A percentile compares a stretch with the other conserved stretches of the same genome.
These are phyloP conservation scores for Iselma pallidipennis DNA, from an alignment of 2,888 invertebrate genomes.

Conservation along the genomic window DNA sequence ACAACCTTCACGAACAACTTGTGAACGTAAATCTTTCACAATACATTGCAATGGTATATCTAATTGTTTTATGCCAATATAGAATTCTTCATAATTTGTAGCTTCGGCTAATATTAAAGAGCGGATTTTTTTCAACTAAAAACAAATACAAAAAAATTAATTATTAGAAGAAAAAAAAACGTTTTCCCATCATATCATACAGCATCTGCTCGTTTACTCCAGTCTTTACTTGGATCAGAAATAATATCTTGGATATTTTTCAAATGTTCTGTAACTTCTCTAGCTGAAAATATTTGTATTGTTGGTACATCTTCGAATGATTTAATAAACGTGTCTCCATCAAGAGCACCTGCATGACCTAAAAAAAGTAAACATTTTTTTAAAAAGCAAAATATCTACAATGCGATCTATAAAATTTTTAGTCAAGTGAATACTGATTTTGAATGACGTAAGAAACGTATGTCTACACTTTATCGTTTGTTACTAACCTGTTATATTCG, in stretches of 20 bases:
- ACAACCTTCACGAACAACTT: conserved; percentile 94
- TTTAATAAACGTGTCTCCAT: conserved; percentile 83
- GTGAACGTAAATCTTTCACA: conserved; percentile 86
- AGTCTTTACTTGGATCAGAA: conserved; percentile 82
- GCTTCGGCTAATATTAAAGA: conserved; percentile 83
- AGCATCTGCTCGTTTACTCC: conserved; percentile 93
- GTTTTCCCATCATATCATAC: too few relatives aligned
- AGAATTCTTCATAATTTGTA: conserved; percentile 70
- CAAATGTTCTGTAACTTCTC: conserved; percentile 83
- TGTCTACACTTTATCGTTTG: too few relatives aligned
- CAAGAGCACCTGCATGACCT: conserved; percentile 77
- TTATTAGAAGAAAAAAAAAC: conserved; percentile 23
- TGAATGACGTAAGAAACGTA: too few relatives aligned
- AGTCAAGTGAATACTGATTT: too few relatives aligned
- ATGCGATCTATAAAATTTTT: too few relatives aligned
- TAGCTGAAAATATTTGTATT: conserved; percentile 78
- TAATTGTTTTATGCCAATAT: conserved; percentile 73
- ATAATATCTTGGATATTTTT: conserved; percentile 74
- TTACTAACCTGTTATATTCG: too few relatives aligned
- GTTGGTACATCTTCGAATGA: conserved; percentile 84
- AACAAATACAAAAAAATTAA: conserved; percentile 28
- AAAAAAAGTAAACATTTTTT: not conserved
- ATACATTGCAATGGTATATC: conserved; percentile 81
- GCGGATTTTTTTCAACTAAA: conserved; percentile 83
- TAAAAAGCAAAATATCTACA: too few relatives aligned